Percentiles rank a stretch among this genome's conserved stretches.
Evolutionary conservation across 1,140 invertebrate genomes (phyloP).

Genomic region (Physella acuta): DNA sequence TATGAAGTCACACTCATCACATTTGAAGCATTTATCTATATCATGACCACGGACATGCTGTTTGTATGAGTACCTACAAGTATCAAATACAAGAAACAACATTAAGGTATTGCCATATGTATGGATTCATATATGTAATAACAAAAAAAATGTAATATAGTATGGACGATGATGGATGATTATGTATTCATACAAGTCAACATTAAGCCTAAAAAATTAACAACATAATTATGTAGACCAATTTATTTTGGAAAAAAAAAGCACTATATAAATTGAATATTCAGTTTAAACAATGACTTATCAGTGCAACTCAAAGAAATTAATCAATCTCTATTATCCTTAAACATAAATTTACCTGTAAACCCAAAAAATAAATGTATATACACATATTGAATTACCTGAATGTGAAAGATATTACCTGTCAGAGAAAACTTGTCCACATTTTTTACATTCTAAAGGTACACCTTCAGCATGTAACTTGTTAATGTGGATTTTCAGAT

Average conservation of each 20-base stretch:
- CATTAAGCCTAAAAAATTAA: no score
- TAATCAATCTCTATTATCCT: background rate
- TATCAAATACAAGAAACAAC: background rate
- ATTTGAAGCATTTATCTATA: constrained; percentile 96
- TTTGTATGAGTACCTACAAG: constrained; percentile 63
- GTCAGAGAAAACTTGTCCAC: constrained; percentile 90
- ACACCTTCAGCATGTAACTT: constrained; percentile 93
- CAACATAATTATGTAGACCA: no score
- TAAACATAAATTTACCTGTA: background rate
- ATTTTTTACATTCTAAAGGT: constrained; percentile 88
- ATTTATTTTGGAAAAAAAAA: no score
- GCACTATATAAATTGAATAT: no score
- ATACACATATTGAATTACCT: background rate
- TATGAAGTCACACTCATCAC: constrained; percentile 88
- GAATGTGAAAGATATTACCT: constrained; percentile 37
- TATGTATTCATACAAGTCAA: no score
- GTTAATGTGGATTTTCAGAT: constrained; percentile 92
- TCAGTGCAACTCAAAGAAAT: no score
- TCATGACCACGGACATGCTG: constrained; percentile 86
- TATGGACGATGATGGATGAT: no score
- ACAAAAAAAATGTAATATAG: background rate
- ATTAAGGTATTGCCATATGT: no score
- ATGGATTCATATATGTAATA: no score
- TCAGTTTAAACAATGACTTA: no score
- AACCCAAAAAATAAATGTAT: background rate